Conservation (phyloP, 2,888 invertebrate genomes). For the Pammene aurita region DNA sequence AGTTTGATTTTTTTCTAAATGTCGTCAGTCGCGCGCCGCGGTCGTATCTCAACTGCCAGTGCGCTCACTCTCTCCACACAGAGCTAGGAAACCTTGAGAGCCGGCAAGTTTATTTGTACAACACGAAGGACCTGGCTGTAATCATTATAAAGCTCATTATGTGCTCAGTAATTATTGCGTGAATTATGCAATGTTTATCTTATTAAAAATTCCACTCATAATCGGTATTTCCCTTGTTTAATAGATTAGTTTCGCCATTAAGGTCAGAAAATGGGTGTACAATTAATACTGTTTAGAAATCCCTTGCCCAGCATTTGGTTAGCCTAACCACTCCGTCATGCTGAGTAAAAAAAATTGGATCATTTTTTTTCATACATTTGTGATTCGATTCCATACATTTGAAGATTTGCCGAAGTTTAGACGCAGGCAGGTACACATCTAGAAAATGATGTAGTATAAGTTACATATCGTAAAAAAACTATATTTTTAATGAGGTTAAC, state of each 20-base stretch:
- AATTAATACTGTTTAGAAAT: background rate
- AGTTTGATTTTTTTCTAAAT: slow-evolving; percentile 51
- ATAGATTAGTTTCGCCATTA: background rate
- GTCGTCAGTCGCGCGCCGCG: slow-evolving; percentile 56
- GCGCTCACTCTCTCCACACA: slow-evolving; percentile 71
- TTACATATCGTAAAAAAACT: too few relatives aligned
- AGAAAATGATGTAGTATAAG: too few relatives aligned
- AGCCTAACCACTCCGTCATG: too few relatives aligned
- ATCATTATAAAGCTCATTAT: slow-evolving; percentile 37
- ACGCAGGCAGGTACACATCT: too few relatives aligned
- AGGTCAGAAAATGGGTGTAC: background rate
- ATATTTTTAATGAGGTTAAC: too few relatives aligned
- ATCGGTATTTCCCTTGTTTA: slow-evolving; percentile 11
- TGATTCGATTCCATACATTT: too few relatives aligned
- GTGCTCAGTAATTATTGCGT: slow-evolving; percentile 33
- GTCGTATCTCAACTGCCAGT: slow-evolving; percentile 63
- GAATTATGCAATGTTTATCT: slow-evolving; percentile 31
- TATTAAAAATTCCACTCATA: slow-evolving; percentile 28
- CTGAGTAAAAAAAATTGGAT: too few relatives aligned
- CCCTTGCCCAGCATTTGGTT: too few relatives aligned
- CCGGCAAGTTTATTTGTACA: slow-evolving; percentile 48
- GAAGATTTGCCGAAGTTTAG: too few relatives aligned
- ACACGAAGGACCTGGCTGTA: slow-evolving; percentile 36
- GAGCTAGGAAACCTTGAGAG: slow-evolving; percentile 60
- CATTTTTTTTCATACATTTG: too few relatives aligned